Base-by-base conservation (phyloP, 2,113 vertebrate species). In the Eubucco bourcierii region DNA sequence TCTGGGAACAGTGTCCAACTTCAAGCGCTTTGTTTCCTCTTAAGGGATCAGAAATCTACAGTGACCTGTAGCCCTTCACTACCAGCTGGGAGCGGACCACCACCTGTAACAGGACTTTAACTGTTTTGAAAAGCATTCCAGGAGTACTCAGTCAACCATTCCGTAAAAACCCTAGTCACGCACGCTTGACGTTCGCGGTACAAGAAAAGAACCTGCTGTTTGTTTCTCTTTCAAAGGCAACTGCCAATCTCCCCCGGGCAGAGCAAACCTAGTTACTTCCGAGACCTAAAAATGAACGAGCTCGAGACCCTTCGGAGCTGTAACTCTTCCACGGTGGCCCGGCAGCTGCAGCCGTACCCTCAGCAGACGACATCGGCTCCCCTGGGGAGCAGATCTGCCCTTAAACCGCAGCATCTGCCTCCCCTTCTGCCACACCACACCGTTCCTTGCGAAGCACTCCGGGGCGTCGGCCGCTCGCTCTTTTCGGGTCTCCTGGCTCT, bases 41-140 rank as follows among this genome's bases (percentile, higher is more conserved):
- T 21, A 39, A 33, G 46, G 21, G 6, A 44, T 28, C 23, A 41
- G 56, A 56, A 25, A 41, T 11, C 8, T 1, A 3, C 21, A 3
- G 0, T 2, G 21, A 24, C 80, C 14, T 28, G 10, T 23, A 33
- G 78, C 2, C 13, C n/a, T 34, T 67, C 17, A 0, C 37, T 29
- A 17, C 18, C 3, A 17, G 8, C 19, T 3, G 46, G 12, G 17
- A 24, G 17, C 56, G 39, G 50, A 8, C 50, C 17, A 15, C 3
- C 18, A 3, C 0, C 2, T 0, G 3, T 12, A 7, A 15, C 16
- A 4, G 13, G 23, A 5, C 16, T 39, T 13, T 3, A 12, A 33
- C 70, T 9, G 33, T 4, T 47, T 28, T 3, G 39, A 23, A 50
- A 15, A 21, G 24, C 39, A 21, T 27, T 52, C 53, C 21, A 1